phyloP scores from a whole-genome alignment of 2,888 invertebrate species.

The Sturmia bella region DNA sequence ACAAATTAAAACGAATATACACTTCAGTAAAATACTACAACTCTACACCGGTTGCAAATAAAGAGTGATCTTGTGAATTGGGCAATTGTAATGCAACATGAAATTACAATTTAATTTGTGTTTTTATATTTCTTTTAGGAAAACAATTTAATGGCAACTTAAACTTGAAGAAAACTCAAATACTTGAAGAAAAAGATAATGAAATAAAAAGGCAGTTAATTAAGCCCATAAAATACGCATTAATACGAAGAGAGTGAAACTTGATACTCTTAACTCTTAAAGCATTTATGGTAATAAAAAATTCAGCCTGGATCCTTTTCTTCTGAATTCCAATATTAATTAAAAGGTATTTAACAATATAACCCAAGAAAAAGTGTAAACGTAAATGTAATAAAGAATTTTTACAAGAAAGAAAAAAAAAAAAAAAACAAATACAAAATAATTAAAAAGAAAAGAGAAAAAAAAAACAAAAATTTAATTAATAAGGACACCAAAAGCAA shows the following conservation, averaged over 20 bases:
- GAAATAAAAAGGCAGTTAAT: not conserved
- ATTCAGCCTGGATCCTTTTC: slow-evolving; percentile 11
- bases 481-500: slow-evolving; percentile 2
- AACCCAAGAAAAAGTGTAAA: slow-evolving; percentile 31
- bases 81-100: no score
- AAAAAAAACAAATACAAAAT: slow-evolving; percentile 28
- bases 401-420: slow-evolving; percentile 18
- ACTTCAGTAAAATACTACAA: no score
- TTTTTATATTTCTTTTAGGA: no score
- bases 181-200: slow-evolving; percentile 15
- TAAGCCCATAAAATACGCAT: not conserved
- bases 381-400: not conserved
- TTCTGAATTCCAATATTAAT: slow-evolving; percentile 30
- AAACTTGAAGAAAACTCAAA: not conserved
- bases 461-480: slow-evolving; percentile 36
- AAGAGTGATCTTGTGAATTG: no score
- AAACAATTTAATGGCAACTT: no score
- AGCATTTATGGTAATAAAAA: slow-evolving; percentile 25
- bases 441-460: slow-evolving; percentile 21
- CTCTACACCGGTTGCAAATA: no score
- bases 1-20: no score
- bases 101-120: not conserved
- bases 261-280: slow-evolving; percentile 9
- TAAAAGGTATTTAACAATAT: slow-evolving; percentile 51
- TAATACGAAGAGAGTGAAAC: not conserved